Base-by-base conservation (phyloP, 1,140 invertebrate species). In the Papilio dardanus region DNA sequence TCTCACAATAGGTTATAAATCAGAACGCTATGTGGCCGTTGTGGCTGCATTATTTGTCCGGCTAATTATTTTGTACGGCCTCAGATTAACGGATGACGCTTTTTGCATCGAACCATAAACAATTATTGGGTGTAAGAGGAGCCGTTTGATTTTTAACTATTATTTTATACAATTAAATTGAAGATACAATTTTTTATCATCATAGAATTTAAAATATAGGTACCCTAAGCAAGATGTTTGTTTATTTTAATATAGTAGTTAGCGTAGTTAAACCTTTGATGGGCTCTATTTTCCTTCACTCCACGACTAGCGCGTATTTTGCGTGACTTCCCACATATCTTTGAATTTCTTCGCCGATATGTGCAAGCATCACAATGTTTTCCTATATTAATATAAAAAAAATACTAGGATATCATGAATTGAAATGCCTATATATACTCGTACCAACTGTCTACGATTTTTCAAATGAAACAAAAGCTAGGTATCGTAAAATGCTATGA, bases 1-100 rank as follows among this genome's bases (percentile, higher is more conserved):
- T 66, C 54, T 12, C n/a, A 69, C 67, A 69, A 69, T 69, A 35
- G 67, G 67, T 40, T 16, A 40, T 69, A 69, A 69, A 69, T 69
- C 35, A 69, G 28, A 24, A 4, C 42, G 21, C 35, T 37, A 42
- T 24, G 7, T 31, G 35, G 19, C 35, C 35, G 24, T 40, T 40
- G 31, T 69, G 35, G 35, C 19, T 24, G 12, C 28, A 69, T 35
- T 69, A 42, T 69, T 69, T 69, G 67, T 69, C 35, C 31, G 19
- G 12, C 67, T 69, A 69, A 69, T 69, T 69, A 69, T 69, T 69
- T 69, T 28, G 67, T 69, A 69, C 67, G 35, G 19, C n/a, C 2
- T 69, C 35, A 35, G 65, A 66, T 66, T 66, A 66, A 66, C 35
- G 67, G 33, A 37, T 40, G 67, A 42, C 10, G 19, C 19, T 69